A percentile compares a stretch with the other conserved stretches of the same genome.
These are phyloP conservation scores for Caenorhabditis plicata DNA, from an alignment of 2,888 invertebrate genomes.

Conservation along the genomic window DNA sequence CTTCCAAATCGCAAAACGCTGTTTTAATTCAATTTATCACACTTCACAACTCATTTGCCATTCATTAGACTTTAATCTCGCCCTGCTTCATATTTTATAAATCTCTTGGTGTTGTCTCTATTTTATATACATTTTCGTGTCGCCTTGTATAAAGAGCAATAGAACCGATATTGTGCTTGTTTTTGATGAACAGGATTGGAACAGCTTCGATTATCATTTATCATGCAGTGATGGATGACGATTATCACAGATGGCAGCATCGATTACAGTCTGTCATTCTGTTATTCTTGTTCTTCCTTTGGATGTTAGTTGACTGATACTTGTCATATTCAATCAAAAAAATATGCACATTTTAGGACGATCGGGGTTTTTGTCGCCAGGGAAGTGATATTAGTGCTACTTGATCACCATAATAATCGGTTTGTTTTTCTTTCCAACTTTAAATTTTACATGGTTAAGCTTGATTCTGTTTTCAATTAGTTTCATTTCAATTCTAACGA, in stretches of 20 bases:
- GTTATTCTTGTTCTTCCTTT: slow-evolving; percentile 19
- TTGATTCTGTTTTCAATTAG: not conserved
- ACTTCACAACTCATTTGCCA: too few relatives aligned
- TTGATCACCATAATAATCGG: slow-evolving; percentile 27
- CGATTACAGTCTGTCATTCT: slow-evolving; percentile 23
- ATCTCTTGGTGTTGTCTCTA: slow-evolving; percentile 1
- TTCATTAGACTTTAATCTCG: not conserved
- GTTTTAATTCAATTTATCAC: too few relatives aligned
- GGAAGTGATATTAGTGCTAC: slow-evolving; percentile 26
- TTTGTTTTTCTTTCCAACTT: slow-evolving; percentile 11
- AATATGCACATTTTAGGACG: slow-evolving; percentile 20
- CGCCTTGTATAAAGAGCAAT: slow-evolving; percentile 5
- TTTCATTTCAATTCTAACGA: too few relatives aligned
- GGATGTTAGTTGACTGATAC: slow-evolving; percentile 21
- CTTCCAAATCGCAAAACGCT: too few relatives aligned
- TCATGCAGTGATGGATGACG: not conserved
- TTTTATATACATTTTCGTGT: slow-evolving; percentile 7
- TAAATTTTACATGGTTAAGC: not conserved
- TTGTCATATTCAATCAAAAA: not conserved
- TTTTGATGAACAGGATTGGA: slow-evolving; percentile 4
- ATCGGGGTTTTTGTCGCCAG: slow-evolving; percentile 29
- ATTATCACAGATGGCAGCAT: slow-evolving; percentile 11
- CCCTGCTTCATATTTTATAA: slow-evolving; percentile 3
- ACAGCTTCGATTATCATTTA: too few relatives aligned
- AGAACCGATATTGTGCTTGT: not conserved